Evolutionary conservation across 2,888 invertebrate species (phyloP).

Genomic region (Apoda limacodes): DNA sequence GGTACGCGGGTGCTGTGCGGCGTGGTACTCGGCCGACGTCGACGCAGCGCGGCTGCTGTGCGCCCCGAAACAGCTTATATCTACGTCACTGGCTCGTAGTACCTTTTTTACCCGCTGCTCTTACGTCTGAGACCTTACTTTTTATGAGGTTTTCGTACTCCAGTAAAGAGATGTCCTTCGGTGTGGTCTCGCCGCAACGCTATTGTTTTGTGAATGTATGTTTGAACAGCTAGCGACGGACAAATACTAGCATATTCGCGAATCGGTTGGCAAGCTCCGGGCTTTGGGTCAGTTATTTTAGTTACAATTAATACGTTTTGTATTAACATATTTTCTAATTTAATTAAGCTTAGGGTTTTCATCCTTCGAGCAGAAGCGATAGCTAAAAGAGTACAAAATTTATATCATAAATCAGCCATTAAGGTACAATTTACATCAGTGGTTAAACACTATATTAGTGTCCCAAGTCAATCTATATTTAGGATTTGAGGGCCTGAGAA

Average conservation of each 20-base stretch:
- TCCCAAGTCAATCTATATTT: slow-evolving; percentile 25
- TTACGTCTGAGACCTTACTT: too few species aligned
- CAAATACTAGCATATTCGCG: slow-evolving; percentile 13
- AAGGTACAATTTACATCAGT: too few species aligned
- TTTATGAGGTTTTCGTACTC: slow-evolving; percentile 13
- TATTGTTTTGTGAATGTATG: slow-evolving; percentile 10
- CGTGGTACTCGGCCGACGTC: slow-evolving; percentile 6
- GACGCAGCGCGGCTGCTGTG: slow-evolving; percentile 10
- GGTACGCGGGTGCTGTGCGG: too few species aligned
- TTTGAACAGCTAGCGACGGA: slow-evolving; percentile 12
- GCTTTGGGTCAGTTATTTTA: slow-evolving; percentile 10
- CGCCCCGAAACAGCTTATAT: too few species aligned
- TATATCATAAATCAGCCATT: too few species aligned
- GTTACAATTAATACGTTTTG: slow-evolving; percentile 7
- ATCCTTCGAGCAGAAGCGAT: slow-evolving; percentile 16
- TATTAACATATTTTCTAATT: slow-evolving; percentile 15
- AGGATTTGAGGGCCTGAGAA: slow-evolving; percentile 19
- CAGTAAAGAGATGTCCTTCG: too few species aligned
- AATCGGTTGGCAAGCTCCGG: slow-evolving; percentile 10
- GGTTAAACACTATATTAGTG: slow-evolving; percentile 20
- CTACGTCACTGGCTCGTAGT: slow-evolving; percentile 13
- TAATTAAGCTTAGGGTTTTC: slow-evolving; percentile 19
- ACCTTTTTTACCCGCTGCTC: too few species aligned
- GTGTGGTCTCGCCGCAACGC: too few species aligned
- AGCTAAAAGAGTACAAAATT: slow-evolving; percentile 10